Evolutionary conservation across 2,113 vertebrate species (phyloP), one percentile per base, ranked within the genome.

Genomic region (Theristicus caerulescens): DNA sequence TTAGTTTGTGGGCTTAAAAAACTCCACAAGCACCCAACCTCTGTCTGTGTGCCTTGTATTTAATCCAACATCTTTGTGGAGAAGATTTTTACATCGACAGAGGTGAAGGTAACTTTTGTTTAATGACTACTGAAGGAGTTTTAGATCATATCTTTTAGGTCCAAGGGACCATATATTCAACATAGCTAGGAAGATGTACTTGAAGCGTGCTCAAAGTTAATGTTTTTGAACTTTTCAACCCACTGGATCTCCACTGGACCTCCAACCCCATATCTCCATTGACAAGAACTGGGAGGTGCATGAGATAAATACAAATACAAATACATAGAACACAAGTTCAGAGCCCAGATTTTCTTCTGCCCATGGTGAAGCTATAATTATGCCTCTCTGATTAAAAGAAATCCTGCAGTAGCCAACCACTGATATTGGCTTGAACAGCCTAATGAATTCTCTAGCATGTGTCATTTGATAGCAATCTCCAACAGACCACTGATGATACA

Each of bases 1-100:
- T 74, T 14, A 74, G 7, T 47, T 22, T 55, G 20, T 55, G 12
- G 19, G 9, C 31, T 82, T 77, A 54, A 70, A 72, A 57, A 3
- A 1, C 2, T 6, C 29, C 22, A 49, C 11, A 84, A 59, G 76
- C 15, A 0, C 11, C 8, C 29, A 29, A 16, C 15, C 3, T 62
- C 42, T 66, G 5, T 29, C 8, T 22, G 0, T 65, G 16, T 46
- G 24, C 8, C 15, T 81, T 70, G 11, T 36, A n/a, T 77, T 82
- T 72, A 81, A 70, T 27, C 42, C 44, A 59, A 4, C 1, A 2
- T 27, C 49, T 31, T 74, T 69, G 11, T 14, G 55, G 59, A 59
- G 38, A 6, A 67, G 32, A 40, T 67, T 69, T 79, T 84, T 59
- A 51, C 22, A 38, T 13, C 4, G 0, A 52, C 5, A 29, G n/a